Evolutionary conservation across 2,888 invertebrate species (phyloP).

Genomic region (Lamellibrachia satsuma): DNA sequence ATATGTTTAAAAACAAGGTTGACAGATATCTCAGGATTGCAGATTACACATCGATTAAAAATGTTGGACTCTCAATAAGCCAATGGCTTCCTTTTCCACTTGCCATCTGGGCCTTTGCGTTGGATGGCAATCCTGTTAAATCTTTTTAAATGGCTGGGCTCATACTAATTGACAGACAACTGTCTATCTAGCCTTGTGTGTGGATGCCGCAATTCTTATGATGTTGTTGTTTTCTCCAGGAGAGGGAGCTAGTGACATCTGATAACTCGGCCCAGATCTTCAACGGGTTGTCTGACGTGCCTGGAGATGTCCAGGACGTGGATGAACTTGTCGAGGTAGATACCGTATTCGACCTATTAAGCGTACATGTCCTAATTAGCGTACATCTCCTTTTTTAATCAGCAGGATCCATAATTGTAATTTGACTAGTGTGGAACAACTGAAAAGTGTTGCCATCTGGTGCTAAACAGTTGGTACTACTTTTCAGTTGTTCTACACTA

Average conservation of each 20-base stretch:
- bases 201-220: background rate
- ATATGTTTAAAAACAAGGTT: no score
- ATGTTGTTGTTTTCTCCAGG: constrained; percentile 63
- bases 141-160: no score
- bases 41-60: no score
- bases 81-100: no score
- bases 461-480: no score
- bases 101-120: no score
- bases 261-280: constrained; percentile 98
- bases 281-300: constrained; percentile 94
- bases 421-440: no score
- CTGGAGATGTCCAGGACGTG: constrained; percentile 88
- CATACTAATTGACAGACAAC: background rate
- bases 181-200: constrained; percentile 1
- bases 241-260: constrained; percentile 81
- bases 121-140: no score
- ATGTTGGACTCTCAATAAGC: no score
- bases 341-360: background rate
- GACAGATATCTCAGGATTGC: no score
- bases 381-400: background rate
- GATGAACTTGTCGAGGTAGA: constrained; percentile 82
- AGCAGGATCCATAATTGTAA: no score
- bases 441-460: no score
- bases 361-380: background rate
- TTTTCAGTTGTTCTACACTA: background rate